Base-by-base conservation (phyloP, 2,888 invertebrate species). In the Andrena praecox region DNA sequence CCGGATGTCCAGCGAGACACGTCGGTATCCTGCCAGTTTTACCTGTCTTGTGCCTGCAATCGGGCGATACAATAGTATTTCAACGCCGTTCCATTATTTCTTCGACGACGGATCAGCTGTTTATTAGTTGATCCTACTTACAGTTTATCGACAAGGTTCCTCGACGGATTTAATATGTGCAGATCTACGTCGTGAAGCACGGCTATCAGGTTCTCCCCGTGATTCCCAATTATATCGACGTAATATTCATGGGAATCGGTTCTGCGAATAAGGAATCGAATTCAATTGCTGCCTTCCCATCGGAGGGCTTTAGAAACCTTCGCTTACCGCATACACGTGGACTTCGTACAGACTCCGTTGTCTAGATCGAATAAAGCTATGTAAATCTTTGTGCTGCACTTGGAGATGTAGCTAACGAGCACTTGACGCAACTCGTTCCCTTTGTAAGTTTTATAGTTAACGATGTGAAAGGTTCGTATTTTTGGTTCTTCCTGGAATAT, bases 1-100 rank as follows among this genome's bases (percentile, higher is more conserved):
- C 94, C 0, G 97, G 97, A 94, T 97, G 97, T 76, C 96, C 95
- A 0, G 95, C 95, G 4, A 97, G 94, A 85, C 96, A 96, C 0
- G 96, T 97, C 54, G 96, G 95, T 0, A 82, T 85, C 80, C 94
- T 92, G 63, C 88, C 90, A 56, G 90, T 90, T 84, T 88, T 92
- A 10, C 89, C 89, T 6, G 87, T 88, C 60, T 90, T 89, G n/a
- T 89, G 88, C 64, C 88, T 89, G 16, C 4, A 10, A 63, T 35
- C 10, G 16, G 12, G 0, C 48, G 35, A 42, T 16, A 5, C 1
- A 4, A 29, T 6, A 12, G 0, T 24, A 2, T 33, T 48, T 33
- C 16, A 77, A 48, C 6, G 27, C 20, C 52, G 6, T 29, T 8
- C 27, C 20, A 20, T 2, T 56, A 1, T 0, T 20, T 20, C 20